Evolutionary conservation across 2,113 vertebrate species (phyloP).

Genomic region (Oxyruncus cristatus): DNA sequence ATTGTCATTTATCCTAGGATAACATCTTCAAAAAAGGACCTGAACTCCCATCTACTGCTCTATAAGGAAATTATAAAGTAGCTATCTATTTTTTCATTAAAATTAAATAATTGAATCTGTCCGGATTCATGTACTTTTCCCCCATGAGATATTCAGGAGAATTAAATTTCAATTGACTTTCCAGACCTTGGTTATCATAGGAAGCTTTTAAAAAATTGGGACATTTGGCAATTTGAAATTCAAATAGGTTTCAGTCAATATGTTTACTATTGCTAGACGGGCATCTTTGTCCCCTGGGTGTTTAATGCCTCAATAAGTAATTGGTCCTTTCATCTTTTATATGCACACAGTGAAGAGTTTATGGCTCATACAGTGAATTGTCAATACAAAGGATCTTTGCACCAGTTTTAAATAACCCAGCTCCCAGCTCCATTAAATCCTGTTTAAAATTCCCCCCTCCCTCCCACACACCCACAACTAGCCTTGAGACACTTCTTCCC

Average conservation of each 20-base stretch:
- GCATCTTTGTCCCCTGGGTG: conserved; percentile 47
- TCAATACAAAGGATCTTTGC: conserved; percentile 54
- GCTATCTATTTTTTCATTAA: conserved; percentile 62
- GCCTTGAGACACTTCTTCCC: background rate
- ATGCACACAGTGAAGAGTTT: conserved; percentile 46
- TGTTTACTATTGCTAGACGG: conserved; percentile 62
- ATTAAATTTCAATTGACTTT: conserved; percentile 71
- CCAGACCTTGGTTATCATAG: conserved; percentile 60
- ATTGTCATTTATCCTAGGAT: background rate
- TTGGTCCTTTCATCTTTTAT: conserved; percentile 65
- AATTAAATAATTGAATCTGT: conserved; percentile 62
- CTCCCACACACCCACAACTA: background rate
- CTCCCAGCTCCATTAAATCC: conserved; percentile 32
- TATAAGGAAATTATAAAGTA: conserved; percentile 28
- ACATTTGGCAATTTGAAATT: conserved; percentile 68
- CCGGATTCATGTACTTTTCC: conserved; percentile 36
- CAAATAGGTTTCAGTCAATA: conserved; percentile 66
- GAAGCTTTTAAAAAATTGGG: conserved; percentile 67
- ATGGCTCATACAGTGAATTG: conserved; percentile 34
- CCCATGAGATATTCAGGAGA: conserved; percentile 52
- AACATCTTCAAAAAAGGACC: background rate
- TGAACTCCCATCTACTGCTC: background rate
- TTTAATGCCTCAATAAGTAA: conserved; percentile 55
- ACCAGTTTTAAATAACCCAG: conserved; percentile 30
- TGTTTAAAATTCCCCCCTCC: background rate